phyloP scores from a whole-genome alignment of 2,113 vertebrate genomes.

The Oreochromis niloticus region DNA sequence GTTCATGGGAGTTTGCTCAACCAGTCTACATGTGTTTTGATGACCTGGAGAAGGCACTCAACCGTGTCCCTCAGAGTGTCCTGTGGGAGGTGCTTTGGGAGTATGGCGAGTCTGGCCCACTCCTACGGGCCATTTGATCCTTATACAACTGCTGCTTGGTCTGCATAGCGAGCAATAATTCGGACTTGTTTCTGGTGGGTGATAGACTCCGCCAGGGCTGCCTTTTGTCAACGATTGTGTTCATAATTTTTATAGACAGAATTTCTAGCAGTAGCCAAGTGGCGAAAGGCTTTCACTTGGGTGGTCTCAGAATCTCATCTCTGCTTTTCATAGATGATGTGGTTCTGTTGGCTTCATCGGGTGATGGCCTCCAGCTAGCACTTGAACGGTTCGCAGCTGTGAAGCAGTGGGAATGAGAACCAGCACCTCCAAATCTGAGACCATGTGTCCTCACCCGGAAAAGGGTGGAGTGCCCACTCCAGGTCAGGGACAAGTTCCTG shows the following conservation, averaged over 20 bases:
- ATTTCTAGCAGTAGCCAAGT: not conserved
- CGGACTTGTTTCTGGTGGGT: accelerated
- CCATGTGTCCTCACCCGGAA: accelerated
- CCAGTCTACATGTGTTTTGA: not conserved
- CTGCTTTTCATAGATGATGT: not conserved
- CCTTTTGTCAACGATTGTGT: not conserved
- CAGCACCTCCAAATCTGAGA: not conserved
- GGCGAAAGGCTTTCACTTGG: not conserved
- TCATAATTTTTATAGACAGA: not conserved
- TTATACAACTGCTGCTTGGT: not conserved
- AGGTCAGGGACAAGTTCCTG: no score
- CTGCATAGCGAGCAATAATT: not conserved
- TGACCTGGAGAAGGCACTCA: not conserved
- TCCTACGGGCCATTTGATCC: not conserved
- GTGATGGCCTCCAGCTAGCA: not conserved
- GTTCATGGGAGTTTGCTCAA: not conserved
- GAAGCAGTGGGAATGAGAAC: not conserved
- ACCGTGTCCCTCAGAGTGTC: not conserved
- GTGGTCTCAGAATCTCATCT: not conserved
- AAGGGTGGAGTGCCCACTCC: not conserved
- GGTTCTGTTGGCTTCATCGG: not conserved
- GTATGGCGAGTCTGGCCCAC: not conserved
- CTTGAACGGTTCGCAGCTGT: accelerated
- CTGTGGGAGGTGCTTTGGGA: no score
- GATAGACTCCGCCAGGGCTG: not conserved